These are phyloP conservation scores for Spongilla lacustris DNA, from an alignment of 37 sponge, comb jelly and placozoan genomes.

Conservation along the genomic window DNA sequence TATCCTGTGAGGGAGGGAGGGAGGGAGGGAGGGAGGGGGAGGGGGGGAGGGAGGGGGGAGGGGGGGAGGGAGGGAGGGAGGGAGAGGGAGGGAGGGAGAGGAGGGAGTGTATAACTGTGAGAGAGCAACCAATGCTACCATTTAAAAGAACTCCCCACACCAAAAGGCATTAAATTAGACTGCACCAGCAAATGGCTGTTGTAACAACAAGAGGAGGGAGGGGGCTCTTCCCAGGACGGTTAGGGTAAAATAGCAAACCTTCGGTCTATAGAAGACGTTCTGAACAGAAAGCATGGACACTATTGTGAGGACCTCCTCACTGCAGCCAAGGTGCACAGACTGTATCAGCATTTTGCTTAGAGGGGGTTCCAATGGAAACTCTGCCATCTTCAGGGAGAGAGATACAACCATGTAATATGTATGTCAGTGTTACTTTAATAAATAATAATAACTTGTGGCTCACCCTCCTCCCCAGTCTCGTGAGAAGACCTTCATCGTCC, in stretches of 20 bases:
- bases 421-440: too few species aligned
- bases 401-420: too few species aligned
- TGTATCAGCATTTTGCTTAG: conserved; percentile 96
- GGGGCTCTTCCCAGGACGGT: too few species aligned
- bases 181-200: too few species aligned
- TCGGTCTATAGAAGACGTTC: conserved; percentile 98
- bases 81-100: neutral
- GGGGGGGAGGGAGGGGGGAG: neutral
- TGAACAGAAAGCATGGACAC: conserved; percentile 98
- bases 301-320: conserved; percentile 95
- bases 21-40: too few species aligned
- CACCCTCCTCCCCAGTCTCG: conserved; percentile 81
- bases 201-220: too few species aligned
- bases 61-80: neutral
- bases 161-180: too few species aligned
- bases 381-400: conserved; percentile 76
- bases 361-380: conserved; percentile 96
- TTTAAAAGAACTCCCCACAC: too few species aligned
- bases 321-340: conserved; percentile 93
- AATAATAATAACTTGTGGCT: too few species aligned
- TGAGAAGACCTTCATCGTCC: conserved; percentile 94
- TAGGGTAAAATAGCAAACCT: conserved; percentile 53
- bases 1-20: conserved; percentile 59
- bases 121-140: too few species aligned
- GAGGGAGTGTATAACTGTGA: neutral